Base-by-base conservation (phyloP, 2,888 invertebrate species). In the Hedychridium roseum region DNA sequence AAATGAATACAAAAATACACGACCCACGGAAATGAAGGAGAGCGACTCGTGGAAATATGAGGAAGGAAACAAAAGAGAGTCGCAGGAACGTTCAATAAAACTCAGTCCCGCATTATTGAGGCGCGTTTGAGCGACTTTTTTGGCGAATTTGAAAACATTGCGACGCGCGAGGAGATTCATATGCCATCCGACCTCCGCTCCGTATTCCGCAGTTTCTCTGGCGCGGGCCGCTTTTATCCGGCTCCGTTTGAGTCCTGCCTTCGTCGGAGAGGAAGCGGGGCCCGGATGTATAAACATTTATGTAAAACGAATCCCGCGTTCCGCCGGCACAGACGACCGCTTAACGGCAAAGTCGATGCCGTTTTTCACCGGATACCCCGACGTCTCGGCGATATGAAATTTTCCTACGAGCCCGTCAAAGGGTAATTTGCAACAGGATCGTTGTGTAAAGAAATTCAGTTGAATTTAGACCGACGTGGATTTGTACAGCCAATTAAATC, bases 271-370 rank as follows among this genome's bases (percentile, higher is more conserved):
- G 53, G 52, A 51, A 57, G 49, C 54, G 27, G 27, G n/a, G n/a
- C n/a, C n/a, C 50, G 57, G 50, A 50, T 51, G 57, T 57, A 50
- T 56, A 56, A 58, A 61, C 58, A 56, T 61, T 61, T 58, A 58
- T 49, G 59, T 50, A 54, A 62, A 54, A 32, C 44, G 38, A 35
- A 32, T n/a, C 21, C 37, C 16, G 28, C 11, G 39, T 40, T 42
- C 36, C 30, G 31, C 31, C 28, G 30, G 45, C 32, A 40, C 49
- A 58, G 34, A 12, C 46, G 32, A 15, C 47, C 52, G 52, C 31
- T 34, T 45, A 32, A 23, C 58, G 53, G 49, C 40, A 47, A 58
- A 48, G 58, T 53, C 48, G 43, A 47, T 21, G 48, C 39, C 41
- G 50, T 51, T 61, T 61, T 56, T 58, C 50, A 47, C 11, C n/a